These are phyloP conservation scores for Eulemur coronatus DNA, from an alignment of 2,797 vertebrate genomes.

Conservation along the genomic window DNA sequence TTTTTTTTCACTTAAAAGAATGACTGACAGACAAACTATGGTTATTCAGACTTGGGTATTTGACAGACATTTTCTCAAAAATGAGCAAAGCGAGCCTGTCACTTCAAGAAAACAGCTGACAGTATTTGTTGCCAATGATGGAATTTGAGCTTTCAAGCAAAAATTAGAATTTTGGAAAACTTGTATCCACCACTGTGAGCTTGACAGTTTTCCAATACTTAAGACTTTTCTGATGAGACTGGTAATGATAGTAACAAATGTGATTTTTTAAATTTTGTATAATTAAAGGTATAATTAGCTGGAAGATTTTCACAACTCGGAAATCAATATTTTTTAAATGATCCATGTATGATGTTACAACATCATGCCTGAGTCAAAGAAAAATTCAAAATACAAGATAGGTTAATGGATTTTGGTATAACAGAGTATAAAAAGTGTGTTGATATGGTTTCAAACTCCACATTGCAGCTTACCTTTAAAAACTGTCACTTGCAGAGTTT, in stretches of 20 bases:
- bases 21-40: neutral
- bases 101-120: slow-evolving; percentile 15
- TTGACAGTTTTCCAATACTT: slow-evolving; percentile 18
- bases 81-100: neutral
- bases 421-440: neutral
- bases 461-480: neutral
- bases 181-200: neutral
- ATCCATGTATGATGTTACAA: neutral
- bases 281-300: slow-evolving; percentile 37
- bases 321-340: slow-evolving; percentile 6
- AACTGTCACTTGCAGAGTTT: neutral
- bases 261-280: neutral
- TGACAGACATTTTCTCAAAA: slow-evolving; percentile 40
- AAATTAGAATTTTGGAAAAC: slow-evolving; percentile 43
- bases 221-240: neutral
- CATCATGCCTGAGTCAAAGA: neutral
- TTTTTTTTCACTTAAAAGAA: slow-evolving; percentile 1
- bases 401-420: neutral
- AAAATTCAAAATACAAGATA: neutral
- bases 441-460: neutral
- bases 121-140: slow-evolving; percentile 7
- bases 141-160: slow-evolving; percentile 35
- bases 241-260: neutral
- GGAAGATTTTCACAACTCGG: neutral
- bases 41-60: slow-evolving; percentile 33